A percentile compares a stretch with the other conserved stretches of the same genome.
phyloP scores from a whole-genome alignment of 2,113 vertebrate species.

The Labrus mixtus region DNA sequence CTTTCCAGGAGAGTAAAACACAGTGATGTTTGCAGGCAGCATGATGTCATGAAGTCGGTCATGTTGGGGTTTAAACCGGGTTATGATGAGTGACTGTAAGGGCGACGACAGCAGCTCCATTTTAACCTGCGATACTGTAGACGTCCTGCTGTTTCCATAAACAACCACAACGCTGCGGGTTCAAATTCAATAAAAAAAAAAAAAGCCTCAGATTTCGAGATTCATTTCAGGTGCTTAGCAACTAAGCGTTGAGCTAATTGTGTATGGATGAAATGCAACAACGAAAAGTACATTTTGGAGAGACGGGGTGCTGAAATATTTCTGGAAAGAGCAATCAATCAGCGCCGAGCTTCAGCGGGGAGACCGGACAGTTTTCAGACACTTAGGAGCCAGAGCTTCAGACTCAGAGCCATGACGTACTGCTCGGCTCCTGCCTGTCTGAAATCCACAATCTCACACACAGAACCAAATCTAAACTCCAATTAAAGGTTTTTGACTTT shows the following conservation, averaged over 20 bases:
- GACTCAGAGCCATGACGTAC: slow-evolving; percentile 78
- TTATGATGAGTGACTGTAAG: too few relatives aligned
- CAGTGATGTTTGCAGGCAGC: neutral
- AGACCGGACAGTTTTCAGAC: slow-evolving; percentile 81
- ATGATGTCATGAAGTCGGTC: neutral
- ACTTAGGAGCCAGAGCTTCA: slow-evolving; percentile 81
- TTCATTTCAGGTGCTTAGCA: slow-evolving; percentile 53
- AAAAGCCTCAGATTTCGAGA: slow-evolving; percentile 35
- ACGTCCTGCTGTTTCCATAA: slow-evolving; percentile 15
- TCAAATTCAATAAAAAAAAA: slow-evolving; percentile 18
- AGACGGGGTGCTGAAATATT: slow-evolving; percentile 76
- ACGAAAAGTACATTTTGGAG: slow-evolving; percentile 58
- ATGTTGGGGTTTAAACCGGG: too few relatives aligned
- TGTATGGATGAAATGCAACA: slow-evolving; percentile 53
- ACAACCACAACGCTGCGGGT: slow-evolving; percentile 27
- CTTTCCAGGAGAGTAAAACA: neutral
- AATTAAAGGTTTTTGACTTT: slow-evolving; percentile 80
- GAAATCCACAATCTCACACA: slow-evolving; percentile 82
- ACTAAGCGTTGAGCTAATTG: slow-evolving; percentile 43
- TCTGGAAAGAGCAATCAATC: slow-evolving; percentile 82
- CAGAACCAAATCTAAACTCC: slow-evolving; percentile 80
- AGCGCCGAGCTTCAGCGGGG: slow-evolving; percentile 70
- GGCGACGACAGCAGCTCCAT: slow-evolving; percentile 31
- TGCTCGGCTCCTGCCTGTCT: slow-evolving; percentile 84
- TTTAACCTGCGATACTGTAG: slow-evolving; percentile 34